Conservation (phyloP, 2,113 vertebrate species). For the Notarius lentiginosus region DNA sequence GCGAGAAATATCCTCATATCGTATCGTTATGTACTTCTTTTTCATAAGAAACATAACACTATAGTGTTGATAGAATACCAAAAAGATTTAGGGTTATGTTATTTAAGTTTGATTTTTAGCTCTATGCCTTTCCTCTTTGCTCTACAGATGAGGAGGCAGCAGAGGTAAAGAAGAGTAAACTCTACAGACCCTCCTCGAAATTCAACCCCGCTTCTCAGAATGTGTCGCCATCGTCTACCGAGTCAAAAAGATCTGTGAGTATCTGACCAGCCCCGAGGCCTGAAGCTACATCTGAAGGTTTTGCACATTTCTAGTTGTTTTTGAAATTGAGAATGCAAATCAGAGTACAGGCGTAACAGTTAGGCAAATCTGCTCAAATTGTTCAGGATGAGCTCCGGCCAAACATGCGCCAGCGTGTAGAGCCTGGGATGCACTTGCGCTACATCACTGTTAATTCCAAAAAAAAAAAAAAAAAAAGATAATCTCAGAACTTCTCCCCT, state of each 20-base stretch:
- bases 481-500: too few relatives aligned
- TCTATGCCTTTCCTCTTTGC: not conserved
- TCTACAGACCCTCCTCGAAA: slow-evolving; percentile 74
- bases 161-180: slow-evolving; percentile 71
- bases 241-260: slow-evolving; percentile 73
- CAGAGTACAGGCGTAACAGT: not conserved
- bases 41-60: not conserved
- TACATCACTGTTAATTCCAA: not conserved
- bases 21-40: not conserved
- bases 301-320: not conserved
- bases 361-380: not conserved
- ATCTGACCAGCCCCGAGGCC: not conserved
- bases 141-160: slow-evolving; percentile 72
- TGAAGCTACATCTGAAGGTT: not conserved
- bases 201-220: slow-evolving; percentile 64
- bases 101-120: not conserved
- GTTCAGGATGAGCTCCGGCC: not conserved
- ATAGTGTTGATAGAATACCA: not conserved
- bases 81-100: not conserved
- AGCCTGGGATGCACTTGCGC: too few relatives aligned
- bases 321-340: not conserved
- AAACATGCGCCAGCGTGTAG: not conserved
- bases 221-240: slow-evolving; percentile 56
- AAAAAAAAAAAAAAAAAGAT: not conserved
- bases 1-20: not conserved